Percentiles rank a stretch among this genome's conserved stretches.
These are phyloP conservation scores for Trachurus trachurus DNA, from an alignment of 2,797 vertebrate species.

Conservation along the genomic window DNA sequence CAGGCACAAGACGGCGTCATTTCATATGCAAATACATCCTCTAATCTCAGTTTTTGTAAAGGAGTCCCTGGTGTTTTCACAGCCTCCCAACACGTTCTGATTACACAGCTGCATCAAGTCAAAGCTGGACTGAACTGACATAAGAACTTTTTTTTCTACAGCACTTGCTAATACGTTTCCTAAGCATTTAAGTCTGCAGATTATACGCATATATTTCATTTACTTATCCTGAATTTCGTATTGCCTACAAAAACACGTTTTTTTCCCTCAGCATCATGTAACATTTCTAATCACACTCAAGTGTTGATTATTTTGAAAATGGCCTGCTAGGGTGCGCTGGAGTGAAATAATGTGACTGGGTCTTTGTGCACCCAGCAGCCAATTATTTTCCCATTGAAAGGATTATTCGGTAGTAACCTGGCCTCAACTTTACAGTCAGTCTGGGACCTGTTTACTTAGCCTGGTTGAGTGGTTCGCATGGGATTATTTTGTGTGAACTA, in stretches of 20 bases:
- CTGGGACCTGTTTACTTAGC: slow-evolving; percentile 38
- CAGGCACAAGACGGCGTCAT: background rate
- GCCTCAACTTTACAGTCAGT: slow-evolving; percentile 30
- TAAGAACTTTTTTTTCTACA: too few relatives aligned
- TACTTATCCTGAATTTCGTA: background rate
- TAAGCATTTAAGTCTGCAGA: slow-evolving; percentile 17
- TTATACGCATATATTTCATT: slow-evolving; percentile 3
- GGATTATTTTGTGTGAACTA: slow-evolving; percentile 36
- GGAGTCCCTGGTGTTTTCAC: slow-evolving; percentile 33
- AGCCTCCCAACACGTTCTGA: slow-evolving; percentile 36
- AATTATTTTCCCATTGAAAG: slow-evolving; percentile 57
- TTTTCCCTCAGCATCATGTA: background rate
- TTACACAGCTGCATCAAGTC: slow-evolving; percentile 28
- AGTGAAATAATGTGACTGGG: slow-evolving; percentile 35
- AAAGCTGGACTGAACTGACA: slow-evolving; percentile 11
- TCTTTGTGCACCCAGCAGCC: slow-evolving; percentile 26
- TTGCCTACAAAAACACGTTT: background rate
- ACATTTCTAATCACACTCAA: slow-evolving; percentile 14
- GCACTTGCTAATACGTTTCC: background rate
- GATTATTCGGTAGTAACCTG: slow-evolving; percentile 38
- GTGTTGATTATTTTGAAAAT: slow-evolving; percentile 37
- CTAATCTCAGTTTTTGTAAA: slow-evolving; percentile 42
- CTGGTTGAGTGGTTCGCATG: slow-evolving; percentile 17
- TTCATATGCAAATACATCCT: slow-evolving; percentile 32
- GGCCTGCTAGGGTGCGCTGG: slow-evolving; percentile 5